A percentile compares a stretch with the other conserved stretches of the same genome.
These are phyloP conservation scores for Listrodromus nycthemerus DNA, from an alignment of 2,888 invertebrate species.

Conservation along the genomic window DNA sequence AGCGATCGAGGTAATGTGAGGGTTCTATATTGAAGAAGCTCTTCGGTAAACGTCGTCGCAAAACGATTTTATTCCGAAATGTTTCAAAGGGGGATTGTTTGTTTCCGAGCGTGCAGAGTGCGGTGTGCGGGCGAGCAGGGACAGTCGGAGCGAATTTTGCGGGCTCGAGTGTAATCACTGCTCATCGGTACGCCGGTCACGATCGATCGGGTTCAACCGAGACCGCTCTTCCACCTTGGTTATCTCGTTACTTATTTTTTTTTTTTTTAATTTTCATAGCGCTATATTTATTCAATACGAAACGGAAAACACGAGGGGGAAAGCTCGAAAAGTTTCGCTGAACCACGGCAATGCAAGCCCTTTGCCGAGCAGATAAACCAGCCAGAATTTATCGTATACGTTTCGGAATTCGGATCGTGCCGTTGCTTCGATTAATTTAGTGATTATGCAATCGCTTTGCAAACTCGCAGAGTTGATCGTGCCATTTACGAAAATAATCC, in stretches of 20 bases:
- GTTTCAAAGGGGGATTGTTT: constrained; percentile 40
- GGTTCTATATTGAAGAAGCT: constrained; percentile 27
- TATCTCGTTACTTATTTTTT: constrained; percentile 15
- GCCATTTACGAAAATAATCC: neutral
- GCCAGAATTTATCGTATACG: constrained; percentile 3
- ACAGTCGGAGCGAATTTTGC: constrained; percentile 23
- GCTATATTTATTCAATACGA: constrained; percentile 37
- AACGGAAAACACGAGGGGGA: neutral
- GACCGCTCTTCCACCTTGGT: constrained; percentile 37
- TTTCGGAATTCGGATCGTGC: neutral
- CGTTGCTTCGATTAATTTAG: neutral
- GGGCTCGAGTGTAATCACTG: constrained; percentile 51
- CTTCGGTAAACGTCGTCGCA: constrained; percentile 41
- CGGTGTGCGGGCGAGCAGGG: neutral
- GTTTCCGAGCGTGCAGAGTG: neutral
- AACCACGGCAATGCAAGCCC: neutral
- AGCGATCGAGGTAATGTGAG: neutral
- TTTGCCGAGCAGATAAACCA: constrained; percentile 10
- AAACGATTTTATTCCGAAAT: constrained; percentile 56
- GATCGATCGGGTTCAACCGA: constrained; percentile 50
- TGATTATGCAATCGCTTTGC: neutral
- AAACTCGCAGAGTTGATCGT: neutral
- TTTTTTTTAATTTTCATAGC: neutral
- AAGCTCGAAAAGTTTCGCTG: constrained; percentile 5
- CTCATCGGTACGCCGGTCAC: constrained; percentile 59